Evolutionary conservation across 2,797 vertebrate genomes (phyloP), one percentile per base, ranked within the genome.

Genomic region (Masticophis lateralis): DNA sequence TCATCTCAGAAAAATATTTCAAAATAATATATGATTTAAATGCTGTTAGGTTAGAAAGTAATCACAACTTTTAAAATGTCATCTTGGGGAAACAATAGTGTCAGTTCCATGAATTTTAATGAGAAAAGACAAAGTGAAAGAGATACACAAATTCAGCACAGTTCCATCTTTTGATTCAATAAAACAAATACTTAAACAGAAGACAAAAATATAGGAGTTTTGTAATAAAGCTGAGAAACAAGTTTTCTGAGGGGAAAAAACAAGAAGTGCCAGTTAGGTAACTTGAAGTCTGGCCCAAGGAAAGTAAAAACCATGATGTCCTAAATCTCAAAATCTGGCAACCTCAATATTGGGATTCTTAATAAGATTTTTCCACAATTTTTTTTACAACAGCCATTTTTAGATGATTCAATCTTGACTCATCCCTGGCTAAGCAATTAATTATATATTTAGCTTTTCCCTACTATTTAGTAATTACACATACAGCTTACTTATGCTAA

Each of bases 71-170:
- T 61, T 90, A 47, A 90, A 91, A 93, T 79, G 63, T 60, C 63
- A 74, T 79, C 6, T 74, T 91, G 56, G 61, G 69, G 86, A 60
- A 91, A 47, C 47, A 93, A 66, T 32, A 32, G 32, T 87, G 83
- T 63, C 43, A 87, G 60, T 55, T 87, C 53, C 28, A 59, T 8
- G 27, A 91, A 93, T 93, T 28, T 91, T 66, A 93, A 91, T 74
- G 83, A 87, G 12, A 32, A 43, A 90, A 90, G 87, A 60, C 7
- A 32, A 47, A 32, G 47, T 25, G 56, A 90, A 14, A 55, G 27
- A 37, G 22, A 56, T 37, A 55, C 12, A 87, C 7, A 43, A 47
- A 22, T 61, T 56, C 22, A 59, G 7, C 20, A n/a, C 56, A 86
- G 43, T 25, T 87, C 79, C 37, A 59, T 87, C 61, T 91, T 83